phyloP scores from a whole-genome alignment of 2,797 vertebrate genomes.

The Bufotes viridis region DNA sequence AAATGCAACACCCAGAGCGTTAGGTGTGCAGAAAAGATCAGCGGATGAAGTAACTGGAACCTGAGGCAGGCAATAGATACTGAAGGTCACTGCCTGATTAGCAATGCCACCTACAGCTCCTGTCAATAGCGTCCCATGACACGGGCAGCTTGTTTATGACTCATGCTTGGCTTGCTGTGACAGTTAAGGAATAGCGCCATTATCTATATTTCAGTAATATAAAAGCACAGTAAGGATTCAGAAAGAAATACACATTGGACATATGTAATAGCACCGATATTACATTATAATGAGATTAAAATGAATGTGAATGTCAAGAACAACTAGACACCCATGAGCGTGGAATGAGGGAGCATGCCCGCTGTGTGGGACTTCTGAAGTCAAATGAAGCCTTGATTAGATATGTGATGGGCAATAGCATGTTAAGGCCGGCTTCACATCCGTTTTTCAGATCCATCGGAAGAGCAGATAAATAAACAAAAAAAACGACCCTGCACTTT shows the following conservation, averaged over 20 bases:
- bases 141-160: conserved; percentile 15
- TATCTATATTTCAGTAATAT: conserved; percentile 9
- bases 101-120: conserved; percentile 48
- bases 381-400: neutral
- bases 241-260: neutral
- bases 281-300: conserved; percentile 39
- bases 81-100: conserved; percentile 46
- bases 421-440: neutral
- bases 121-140: conserved; percentile 33
- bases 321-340: neutral
- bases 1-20: neutral
- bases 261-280: conserved; percentile 3
- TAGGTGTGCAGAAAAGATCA: neutral
- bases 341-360: neutral
- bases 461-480: too few relatives aligned
- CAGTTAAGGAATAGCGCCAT: neutral
- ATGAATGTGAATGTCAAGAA: conserved; percentile 16
- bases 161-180: conserved; percentile 36
- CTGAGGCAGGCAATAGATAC: neutral
- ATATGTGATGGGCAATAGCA: neutral
- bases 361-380: neutral
- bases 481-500: too few relatives aligned
- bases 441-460: too few relatives aligned
- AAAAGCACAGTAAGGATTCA: neutral
- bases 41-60: conserved; percentile 9